Evolutionary conservation across 2,888 invertebrate genomes (phyloP).

Genomic region (Himalopsyche japonica): DNA sequence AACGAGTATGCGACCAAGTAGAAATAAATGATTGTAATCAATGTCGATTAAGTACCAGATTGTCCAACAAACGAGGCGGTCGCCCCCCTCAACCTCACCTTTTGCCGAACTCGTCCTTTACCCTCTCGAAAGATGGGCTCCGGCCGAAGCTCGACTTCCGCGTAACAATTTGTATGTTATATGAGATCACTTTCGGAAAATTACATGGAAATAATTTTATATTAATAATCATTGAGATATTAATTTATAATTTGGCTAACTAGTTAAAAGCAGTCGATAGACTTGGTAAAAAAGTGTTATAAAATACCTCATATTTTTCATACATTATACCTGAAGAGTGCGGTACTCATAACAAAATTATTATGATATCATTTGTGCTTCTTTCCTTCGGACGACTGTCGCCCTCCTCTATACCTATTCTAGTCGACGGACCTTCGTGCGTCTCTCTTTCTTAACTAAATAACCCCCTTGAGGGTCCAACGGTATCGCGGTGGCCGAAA

Average conservation of each 20-base stretch:
- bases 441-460: neutral
- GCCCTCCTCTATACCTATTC: neutral
- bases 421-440: neutral
- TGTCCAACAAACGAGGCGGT: neutral
- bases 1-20: neutral
- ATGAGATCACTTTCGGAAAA: constrained; percentile 33
- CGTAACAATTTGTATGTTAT: constrained; percentile 13
- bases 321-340: constrained; percentile 15
- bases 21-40: neutral
- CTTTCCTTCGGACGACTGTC: neutral
- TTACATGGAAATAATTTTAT: constrained; percentile 19
- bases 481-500: neutral
- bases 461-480: neutral
- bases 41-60: neutral
- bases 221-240: constrained; percentile 18
- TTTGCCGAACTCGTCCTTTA: neutral
- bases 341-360: constrained; percentile 16
- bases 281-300: constrained; percentile 41
- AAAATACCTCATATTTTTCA: constrained; percentile 30
- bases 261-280: constrained; percentile 41
- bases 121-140: neutral
- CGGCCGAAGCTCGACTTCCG: constrained; percentile 5
- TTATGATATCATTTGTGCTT: constrained; percentile 16
- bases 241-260: constrained; percentile 41
- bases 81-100: neutral